Base-by-base conservation (phyloP, 2,797 vertebrate species). In the Petrocephalus schoutedeni region DNA sequence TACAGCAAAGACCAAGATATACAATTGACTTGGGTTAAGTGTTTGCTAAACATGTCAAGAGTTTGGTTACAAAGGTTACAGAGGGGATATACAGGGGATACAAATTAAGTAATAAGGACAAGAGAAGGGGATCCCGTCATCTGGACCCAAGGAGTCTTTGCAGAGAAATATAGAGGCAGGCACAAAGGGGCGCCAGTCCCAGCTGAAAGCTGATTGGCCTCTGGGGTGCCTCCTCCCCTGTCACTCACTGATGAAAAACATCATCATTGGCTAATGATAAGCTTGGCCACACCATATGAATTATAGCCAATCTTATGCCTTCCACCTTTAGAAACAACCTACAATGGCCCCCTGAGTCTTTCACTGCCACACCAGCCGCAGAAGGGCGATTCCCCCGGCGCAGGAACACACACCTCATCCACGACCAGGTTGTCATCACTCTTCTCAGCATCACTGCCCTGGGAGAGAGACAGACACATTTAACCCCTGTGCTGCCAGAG, bases 371-470 rank as follows among this genome's bases (percentile, higher is more conserved):
- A 64, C 23, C 21, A 64, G 21, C 59, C 0, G 59, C 59, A 61
- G 59, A 61, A 61, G n/a, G 59, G 59, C 59, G n/a, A 61, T 23
- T 61, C 59, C 59, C 59, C 8, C 8, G 59, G 9, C 59, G 10
- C 59, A 64, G 8, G 58, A 84, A 51, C 89, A 94, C 96, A 91
- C 90, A 95, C 97, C 96, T 98, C 97, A 90, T 98, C 97, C 89
- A 98, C 97, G 89, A 98, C 97, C 93, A 98, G 93, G 93, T 97
- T 95, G 91, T 98, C 97, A 45, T 98, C 97, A 1, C 97, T 98
- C 90, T 97, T 97, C 91, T 98, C 97, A 0, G 96, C 97, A 0
- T 98, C 97, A 0, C 97, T 98, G 91, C 96, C 97, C 97, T 98
- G 92, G 12, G 85, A 88, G 89, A 67, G 58, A 21, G 36, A 0